Conservation (phyloP, 2,797 vertebrate genomes). For the Kryptopterus vitreolus region DNA sequence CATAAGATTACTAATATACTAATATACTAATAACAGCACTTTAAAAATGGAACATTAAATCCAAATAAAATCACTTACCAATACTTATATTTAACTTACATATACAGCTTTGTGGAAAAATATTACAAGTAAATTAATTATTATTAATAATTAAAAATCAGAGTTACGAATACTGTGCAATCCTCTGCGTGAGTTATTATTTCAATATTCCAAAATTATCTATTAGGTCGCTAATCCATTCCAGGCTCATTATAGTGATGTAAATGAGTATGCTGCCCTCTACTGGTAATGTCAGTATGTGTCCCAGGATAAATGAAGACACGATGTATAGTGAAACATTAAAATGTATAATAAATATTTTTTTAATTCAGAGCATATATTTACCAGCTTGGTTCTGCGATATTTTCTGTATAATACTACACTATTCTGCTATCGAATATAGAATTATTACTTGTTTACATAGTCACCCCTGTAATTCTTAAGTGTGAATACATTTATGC, state of each 20-base stretch:
- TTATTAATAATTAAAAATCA: not conserved
- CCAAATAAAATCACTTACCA: not conserved
- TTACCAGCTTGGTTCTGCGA: not conserved
- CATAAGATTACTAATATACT: too few species aligned
- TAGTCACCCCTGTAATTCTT: too few species aligned
- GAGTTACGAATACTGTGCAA: not conserved
- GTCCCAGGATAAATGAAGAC: not conserved
- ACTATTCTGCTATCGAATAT: not conserved
- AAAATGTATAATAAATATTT: too few species aligned
- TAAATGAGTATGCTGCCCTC: conserved; percentile 22
- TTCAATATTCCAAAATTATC: not conserved
- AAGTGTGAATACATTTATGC: too few species aligned
- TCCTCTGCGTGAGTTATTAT: not conserved
- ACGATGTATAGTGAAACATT: not conserved
- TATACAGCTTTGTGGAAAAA: not conserved
- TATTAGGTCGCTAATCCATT: not conserved
- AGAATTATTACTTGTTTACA: not conserved
- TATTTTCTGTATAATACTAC: not conserved
- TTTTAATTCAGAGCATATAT: not conserved
- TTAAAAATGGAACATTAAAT: not conserved
- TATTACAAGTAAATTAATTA: not conserved
- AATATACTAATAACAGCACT: not conserved
- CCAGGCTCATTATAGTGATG: not conserved
- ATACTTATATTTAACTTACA: not conserved
- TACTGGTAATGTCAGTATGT: not conserved